Evolutionary conservation across 2,797 vertebrate species (phyloP).

Genomic region (Aplochiton taeniatus): DNA sequence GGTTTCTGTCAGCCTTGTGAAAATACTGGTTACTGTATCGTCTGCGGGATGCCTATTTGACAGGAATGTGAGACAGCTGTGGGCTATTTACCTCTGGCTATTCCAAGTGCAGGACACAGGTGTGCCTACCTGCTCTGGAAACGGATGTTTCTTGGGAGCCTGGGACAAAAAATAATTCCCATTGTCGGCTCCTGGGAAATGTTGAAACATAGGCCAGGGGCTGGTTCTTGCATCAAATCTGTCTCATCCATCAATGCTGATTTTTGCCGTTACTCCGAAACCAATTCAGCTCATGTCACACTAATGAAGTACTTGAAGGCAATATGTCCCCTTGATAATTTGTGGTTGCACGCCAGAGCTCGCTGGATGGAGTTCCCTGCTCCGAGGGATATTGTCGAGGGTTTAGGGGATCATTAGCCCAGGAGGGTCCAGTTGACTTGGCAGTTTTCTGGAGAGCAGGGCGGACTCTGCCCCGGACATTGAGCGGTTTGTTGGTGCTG

Average conservation of each 20-base stretch:
- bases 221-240: slow-evolving; percentile 32
- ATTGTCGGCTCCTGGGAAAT: slow-evolving; percentile 27
- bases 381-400: slow-evolving; percentile 30
- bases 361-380: slow-evolving; percentile 23
- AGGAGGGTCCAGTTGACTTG: slow-evolving; percentile 5
- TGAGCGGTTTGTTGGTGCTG: slow-evolving; percentile 52
- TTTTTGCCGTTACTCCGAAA: slow-evolving; percentile 40
- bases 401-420: slow-evolving; percentile 21
- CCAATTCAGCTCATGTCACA: slow-evolving; percentile 46
- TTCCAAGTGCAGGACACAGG: slow-evolving; percentile 36
- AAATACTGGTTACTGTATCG: slow-evolving; percentile 3
- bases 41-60: slow-evolving; percentile 10
- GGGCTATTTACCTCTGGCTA: slow-evolving; percentile 2
- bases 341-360: slow-evolving; percentile 55
- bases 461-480: slow-evolving; percentile 10
- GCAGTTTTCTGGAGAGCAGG: slow-evolving; percentile 21
- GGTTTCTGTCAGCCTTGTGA: slow-evolving; percentile 9
- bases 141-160: slow-evolving; percentile 24
- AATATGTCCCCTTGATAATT: slow-evolving; percentile 48
- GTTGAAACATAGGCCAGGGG: slow-evolving; percentile 9
- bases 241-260: slow-evolving; percentile 44
- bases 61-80: slow-evolving; percentile 30
- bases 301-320: slow-evolving; percentile 57
- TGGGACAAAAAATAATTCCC: slow-evolving; percentile 12
- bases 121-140: slow-evolving; percentile 43